Base-by-base conservation (phyloP, 2,888 invertebrate species). In the Lottia gigantea region DNA sequence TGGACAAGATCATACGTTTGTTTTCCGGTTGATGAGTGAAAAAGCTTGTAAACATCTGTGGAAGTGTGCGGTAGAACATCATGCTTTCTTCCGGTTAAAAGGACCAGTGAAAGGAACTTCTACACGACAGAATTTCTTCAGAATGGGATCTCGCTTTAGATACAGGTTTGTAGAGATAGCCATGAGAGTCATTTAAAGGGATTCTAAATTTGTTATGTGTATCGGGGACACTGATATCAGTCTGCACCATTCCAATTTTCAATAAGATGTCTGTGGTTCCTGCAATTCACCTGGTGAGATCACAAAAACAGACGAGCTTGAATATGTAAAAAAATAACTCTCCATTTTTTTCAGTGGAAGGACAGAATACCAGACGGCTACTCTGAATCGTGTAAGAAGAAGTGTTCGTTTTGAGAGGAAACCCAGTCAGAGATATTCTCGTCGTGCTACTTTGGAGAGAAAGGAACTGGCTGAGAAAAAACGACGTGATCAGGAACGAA, bases 61-160 rank as follows among this genome's bases (percentile, higher is more conserved):
- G 99, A 99, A 99, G 90, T 99, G 99, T 91, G 98, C 98, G 40
- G 95, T 99, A 0, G 99, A 99, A 89, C 97, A 99, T 90, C 99
- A 99, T 90, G 95, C 98, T 1, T 99, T 99, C 91, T 99, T 98
- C 92, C 93, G 99, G 76, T 91, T 99, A 69, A 92, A 85, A 66
- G 82, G 82, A 19, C 81, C 87, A 40, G 81, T 82, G 23, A 81
- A 84, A 75, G 81, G 82, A 62, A 94, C 95, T 3, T 94, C 94
- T 45, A 94, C 95, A 0, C 91, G 96, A 26, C 97, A 97, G 88
- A 97, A 96, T 90, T 98, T 99, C 91, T 97, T 99, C 90, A 92
- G 99, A 75, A 97, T 99, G 96, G 98, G 98, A 68, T 98, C 98
- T 16, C 92, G 98, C 70, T 99, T 99, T 89, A 93, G 96, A 87